Percentiles rank a stretch among this genome's conserved stretches.
phyloP scores from a whole-genome alignment of 2,888 invertebrate genomes.

The Rambutsinella grinnellia region DNA sequence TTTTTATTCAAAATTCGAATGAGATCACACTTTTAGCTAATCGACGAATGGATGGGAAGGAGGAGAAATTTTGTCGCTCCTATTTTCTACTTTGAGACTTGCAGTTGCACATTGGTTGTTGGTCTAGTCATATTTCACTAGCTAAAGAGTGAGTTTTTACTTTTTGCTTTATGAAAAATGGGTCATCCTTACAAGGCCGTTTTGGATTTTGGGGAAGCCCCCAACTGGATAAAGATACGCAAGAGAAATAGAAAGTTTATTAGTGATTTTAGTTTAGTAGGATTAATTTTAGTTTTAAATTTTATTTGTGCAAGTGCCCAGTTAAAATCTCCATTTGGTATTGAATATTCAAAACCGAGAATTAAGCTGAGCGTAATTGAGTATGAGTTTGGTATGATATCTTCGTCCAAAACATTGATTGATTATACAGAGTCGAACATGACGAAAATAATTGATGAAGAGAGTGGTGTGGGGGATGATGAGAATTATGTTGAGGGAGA shows the following conservation, averaged over 20 bases:
- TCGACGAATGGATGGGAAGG: neutral
- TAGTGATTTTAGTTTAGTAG: neutral
- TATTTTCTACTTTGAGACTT: neutral
- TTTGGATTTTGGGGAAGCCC: neutral
- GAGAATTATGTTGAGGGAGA: conserved; percentile 16
- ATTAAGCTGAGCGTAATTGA: conserved; percentile 41
- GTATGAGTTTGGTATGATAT: conserved; percentile 29
- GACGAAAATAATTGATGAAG: conserved; percentile 41
- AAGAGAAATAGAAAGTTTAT: neutral
- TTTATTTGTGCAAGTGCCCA: neutral
- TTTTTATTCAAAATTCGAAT: neutral
- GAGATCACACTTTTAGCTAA: neutral
- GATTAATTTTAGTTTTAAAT: neutral
- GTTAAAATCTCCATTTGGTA: neutral
- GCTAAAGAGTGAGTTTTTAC: no score
- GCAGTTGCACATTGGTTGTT: neutral
- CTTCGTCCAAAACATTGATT: conserved; percentile 18
- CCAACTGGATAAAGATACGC: neutral
- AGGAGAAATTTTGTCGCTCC: neutral
- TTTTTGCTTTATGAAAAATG: neutral
- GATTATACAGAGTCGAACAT: conserved; percentile 19
- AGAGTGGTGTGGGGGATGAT: conserved; percentile 18
- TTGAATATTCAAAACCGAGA: conserved; percentile 26
- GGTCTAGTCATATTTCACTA: no score
- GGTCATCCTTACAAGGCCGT: neutral